A percentile compares a stretch with the other conserved stretches of the same genome.
phyloP scores from a whole-genome alignment of 2,113 vertebrate genomes.

The Hippocampus mohnikei region DNA sequence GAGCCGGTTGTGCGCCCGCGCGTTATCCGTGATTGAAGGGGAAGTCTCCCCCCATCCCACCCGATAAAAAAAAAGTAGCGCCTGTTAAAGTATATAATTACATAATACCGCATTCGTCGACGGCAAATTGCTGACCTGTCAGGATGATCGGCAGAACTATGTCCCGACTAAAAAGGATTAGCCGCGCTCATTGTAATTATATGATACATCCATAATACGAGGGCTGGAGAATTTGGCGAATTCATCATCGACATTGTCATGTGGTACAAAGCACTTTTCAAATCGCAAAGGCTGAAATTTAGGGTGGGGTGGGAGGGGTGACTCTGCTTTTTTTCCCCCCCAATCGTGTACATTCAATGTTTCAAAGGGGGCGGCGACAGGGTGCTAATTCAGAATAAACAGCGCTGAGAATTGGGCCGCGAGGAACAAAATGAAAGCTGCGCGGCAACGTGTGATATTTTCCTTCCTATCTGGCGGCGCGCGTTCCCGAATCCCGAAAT shows the following conservation, averaged over 20 bases:
- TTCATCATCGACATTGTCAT: background rate
- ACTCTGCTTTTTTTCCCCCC: no score
- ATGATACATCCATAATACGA: conserved; percentile 3
- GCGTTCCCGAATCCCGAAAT: background rate
- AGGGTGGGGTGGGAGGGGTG: no score
- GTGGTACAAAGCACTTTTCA: background rate
- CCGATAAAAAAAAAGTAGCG: background rate
- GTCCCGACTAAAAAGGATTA: conserved; percentile 45
- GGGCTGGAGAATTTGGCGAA: background rate
- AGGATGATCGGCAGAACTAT: conserved; percentile 53
- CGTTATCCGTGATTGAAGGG: conserved; percentile 2
- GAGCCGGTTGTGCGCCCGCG: background rate
- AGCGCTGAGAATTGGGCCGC: background rate
- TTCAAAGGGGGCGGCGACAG: conserved; percentile 6
- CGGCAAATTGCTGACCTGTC: conserved; percentile 58
- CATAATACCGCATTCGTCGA: background rate
- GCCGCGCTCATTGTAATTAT: conserved; percentile 29
- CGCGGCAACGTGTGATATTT: background rate
- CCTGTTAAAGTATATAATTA: background rate
- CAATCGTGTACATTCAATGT: no score
- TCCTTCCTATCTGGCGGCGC: background rate
- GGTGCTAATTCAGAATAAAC: conserved; percentile 15
- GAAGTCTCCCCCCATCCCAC: background rate
- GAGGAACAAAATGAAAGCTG: background rate
- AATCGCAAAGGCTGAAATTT: no score